These are phyloP conservation scores for Hucho hucho DNA, from an alignment of 2,113 vertebrate genomes.

Conservation along the genomic window DNA sequence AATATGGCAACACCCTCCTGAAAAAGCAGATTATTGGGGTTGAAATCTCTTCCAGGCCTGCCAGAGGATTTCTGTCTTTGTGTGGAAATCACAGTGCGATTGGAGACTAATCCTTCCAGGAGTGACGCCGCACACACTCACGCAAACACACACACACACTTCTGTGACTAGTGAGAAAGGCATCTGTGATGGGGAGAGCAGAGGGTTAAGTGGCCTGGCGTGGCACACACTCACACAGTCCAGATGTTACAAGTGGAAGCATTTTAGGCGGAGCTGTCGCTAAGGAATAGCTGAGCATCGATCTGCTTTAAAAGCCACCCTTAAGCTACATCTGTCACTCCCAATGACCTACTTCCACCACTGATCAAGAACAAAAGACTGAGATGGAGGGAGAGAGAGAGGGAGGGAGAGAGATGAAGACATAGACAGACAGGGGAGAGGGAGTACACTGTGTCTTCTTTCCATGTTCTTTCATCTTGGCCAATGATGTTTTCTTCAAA, in stretches of 20 bases:
- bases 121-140: background rate
- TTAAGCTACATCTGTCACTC: constrained; percentile 56
- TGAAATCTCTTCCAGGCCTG: constrained; percentile 8
- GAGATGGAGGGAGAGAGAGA: constrained; percentile 12
- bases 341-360: constrained; percentile 66
- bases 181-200: background rate
- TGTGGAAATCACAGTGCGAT: constrained; percentile 15
- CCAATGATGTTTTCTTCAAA: constrained; percentile 30
- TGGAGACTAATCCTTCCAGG: constrained; percentile 15
- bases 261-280: constrained; percentile 41
- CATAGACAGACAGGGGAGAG: background rate
- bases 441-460: constrained; percentile 33
- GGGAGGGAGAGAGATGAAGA: background rate
- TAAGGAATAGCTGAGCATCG: constrained; percentile 53
- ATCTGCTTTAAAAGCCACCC: constrained; percentile 60
- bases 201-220: background rate
- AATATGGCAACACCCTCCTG: constrained; percentile 15
- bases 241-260: constrained; percentile 42
- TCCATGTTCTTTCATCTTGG: constrained; percentile 40
- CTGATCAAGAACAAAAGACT: constrained; percentile 54
- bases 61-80: constrained; percentile 9
- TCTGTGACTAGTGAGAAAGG: background rate
- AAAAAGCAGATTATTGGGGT: constrained; percentile 34
- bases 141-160: background rate
- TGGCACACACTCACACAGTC: background rate